Conservation (phyloP, 2,797 vertebrate genomes). For the Sphenopsis melanotis region DNA sequence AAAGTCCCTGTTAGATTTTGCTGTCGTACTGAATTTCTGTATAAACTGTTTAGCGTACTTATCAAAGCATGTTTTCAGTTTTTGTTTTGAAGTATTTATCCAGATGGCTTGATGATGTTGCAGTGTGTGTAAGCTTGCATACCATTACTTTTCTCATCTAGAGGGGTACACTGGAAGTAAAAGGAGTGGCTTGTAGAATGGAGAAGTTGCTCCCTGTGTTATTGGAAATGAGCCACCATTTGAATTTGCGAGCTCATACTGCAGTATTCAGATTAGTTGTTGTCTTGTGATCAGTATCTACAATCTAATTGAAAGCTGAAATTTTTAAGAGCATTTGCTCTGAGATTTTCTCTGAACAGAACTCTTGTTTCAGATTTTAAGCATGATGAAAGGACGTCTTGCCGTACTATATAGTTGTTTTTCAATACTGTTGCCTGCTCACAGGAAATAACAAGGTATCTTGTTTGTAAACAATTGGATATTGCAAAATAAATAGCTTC, state of each 20-base stretch:
- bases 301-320: conserved; percentile 37
- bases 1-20: not conserved
- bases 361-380: conserved; percentile 46
- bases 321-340: conserved; percentile 44
- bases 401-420: not conserved
- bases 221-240: conserved; percentile 56
- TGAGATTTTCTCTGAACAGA: conserved; percentile 40
- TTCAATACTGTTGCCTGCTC: conserved; percentile 18
- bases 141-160: conserved; percentile 19
- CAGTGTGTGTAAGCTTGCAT: not conserved
- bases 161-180: conserved; percentile 33
- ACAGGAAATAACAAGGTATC: conserved; percentile 15
- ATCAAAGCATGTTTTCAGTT: not conserved
- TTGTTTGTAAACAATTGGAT: not conserved
- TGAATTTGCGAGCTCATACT: conserved; percentile 64
- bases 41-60: not conserved
- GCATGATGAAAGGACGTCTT: not conserved
- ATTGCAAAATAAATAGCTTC: conserved; percentile 17
- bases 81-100: not conserved
- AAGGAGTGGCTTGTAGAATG: conserved; percentile 46
- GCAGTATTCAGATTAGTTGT: conserved; percentile 55
- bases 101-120: not conserved
- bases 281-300: conserved; percentile 59
- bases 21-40: not conserved
- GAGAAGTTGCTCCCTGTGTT: conserved; percentile 35